Conservation (phyloP, 2,888 invertebrate genomes). For the Phengaris arion region DNA sequence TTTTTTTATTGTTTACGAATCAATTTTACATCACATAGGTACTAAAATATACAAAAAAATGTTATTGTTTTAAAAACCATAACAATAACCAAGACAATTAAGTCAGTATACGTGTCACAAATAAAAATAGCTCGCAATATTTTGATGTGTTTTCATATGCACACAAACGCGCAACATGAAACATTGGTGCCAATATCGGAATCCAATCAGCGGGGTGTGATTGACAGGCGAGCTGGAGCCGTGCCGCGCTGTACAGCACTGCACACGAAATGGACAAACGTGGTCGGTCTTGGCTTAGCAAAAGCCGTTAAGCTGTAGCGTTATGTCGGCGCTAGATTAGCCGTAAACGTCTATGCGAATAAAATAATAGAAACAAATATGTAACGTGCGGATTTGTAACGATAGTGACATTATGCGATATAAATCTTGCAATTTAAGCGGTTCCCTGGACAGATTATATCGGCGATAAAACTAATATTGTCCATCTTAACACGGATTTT, state of each 20-base stretch:
- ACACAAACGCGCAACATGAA: slow-evolving; percentile 44
- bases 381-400: neutral
- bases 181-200: slow-evolving; percentile 60
- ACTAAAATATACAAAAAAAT: neutral
- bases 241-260: slow-evolving; percentile 47
- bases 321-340: slow-evolving; percentile 28
- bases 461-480: neutral
- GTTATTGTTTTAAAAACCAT: neutral
- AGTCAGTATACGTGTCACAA: slow-evolving; percentile 24
- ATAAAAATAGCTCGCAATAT: slow-evolving; percentile 27
- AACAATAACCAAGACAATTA: slow-evolving; percentile 26
- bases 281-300: slow-evolving; percentile 43
- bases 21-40: neutral
- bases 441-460: neutral
- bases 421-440: neutral
- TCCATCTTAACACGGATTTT: neutral
- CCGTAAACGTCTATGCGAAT: slow-evolving; percentile 21
- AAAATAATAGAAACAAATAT: neutral
- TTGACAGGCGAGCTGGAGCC: slow-evolving; percentile 58
- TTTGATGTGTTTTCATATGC: slow-evolving; percentile 31
- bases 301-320: slow-evolving; percentile 39
- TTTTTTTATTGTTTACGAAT: too few relatives aligned
- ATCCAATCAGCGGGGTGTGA: slow-evolving; percentile 69
- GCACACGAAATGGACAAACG: slow-evolving; percentile 40
- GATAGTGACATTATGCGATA: neutral